Evolutionary conservation across 2,888 invertebrate species (phyloP), one percentile per base, ranked within the genome.

Genomic region (Epinotia bilunana): DNA sequence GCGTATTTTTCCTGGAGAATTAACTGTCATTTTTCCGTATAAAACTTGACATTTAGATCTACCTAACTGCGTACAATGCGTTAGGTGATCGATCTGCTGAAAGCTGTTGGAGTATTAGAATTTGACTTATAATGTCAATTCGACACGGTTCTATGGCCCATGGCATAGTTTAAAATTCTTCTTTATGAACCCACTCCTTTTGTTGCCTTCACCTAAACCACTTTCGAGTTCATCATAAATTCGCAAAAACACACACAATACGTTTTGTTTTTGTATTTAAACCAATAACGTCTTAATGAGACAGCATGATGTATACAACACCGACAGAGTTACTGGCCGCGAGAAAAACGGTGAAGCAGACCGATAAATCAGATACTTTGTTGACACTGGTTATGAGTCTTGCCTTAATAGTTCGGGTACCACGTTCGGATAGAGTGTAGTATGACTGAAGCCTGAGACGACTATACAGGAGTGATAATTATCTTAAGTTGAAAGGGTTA

Each of bases 271-370:
- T 77, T 77, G 71, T 60, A 74, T 78, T 77, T 73, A 72, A 69
- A 70, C 73, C 78, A 80, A 79, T 81, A 83, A 83, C 78, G 79
- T 81, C 83, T 81, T 84, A 85, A 86, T 86, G 84, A 85, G 84
- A 83, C 85, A 83, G 78, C 55, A 82, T 84, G 83, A 83, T 81
- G 80, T 78, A 83, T 79, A 72, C 76, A 72, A 63, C 65, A 73
- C 73, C 72, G 60, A 46, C 57, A 61, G 68, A 77, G 80, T 78
- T 80, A 78, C 79, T 78, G 72, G 74, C 75, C 71, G 78, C 77
- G 80, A 79, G 80, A 79, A 83, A 83, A 83, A 84, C 82, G 72
- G 76, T 74, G 76, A 62, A 23, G 23, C 23, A 67, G 61, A 70
- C 67, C 72, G 71, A 82, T 84, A 82, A 84, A 84, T 84, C 83